Base-by-base conservation (phyloP, 2,113 vertebrate species). In the Azemiops feae region DNA sequence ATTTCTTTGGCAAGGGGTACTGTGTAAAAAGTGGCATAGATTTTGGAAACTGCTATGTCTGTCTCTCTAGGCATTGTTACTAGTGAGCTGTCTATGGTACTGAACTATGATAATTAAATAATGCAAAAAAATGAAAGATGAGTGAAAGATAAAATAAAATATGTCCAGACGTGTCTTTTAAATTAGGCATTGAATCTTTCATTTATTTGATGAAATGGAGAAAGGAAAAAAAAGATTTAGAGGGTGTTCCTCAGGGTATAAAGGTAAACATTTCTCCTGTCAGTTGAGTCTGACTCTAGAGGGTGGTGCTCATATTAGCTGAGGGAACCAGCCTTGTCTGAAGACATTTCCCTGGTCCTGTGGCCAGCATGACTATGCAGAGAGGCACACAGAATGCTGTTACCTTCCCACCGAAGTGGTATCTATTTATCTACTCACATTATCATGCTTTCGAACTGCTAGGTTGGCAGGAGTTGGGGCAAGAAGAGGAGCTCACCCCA, bases 31-130 rank as follows among this genome's bases (percentile, higher is more conserved):
- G 30, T 18, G 64, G 14, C 64, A 16, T 74, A 58, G 95, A 87
- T 95, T 96, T 96, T 94, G 93, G 90, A 96, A 95, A 96, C 8
- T 90, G 3, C 88, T 7, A 52, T 52, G 39, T 86, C 0, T 69
- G 23, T 4, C 16, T 45, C 47, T 5, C 22, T 20, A 1, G 25
- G 1, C 25, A 0, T 18, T 45, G 11, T 0, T 95, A 4, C 27
- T 91, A 55, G 2, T 57, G 86, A 52, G 12, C 86, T 60, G 87
- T 92, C 88, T 57, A 8, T 0, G 0, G 45, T 43, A 52, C 85
- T 91, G 92, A 93, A 91, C 6, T 58, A n/a, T 5, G 64, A 69
- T 69, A 69, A 60, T 8, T 60, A 9, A 74, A 34, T 16, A 64
- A n/a, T 45, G 25, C n/a, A 34, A 87, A 16, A 6, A 92, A 23